A percentile compares a stretch with the other conserved stretches of the same genome.
These are phyloP conservation scores for Blera fallax DNA, from an alignment of 2,888 invertebrate species.

Conservation along the genomic window DNA sequence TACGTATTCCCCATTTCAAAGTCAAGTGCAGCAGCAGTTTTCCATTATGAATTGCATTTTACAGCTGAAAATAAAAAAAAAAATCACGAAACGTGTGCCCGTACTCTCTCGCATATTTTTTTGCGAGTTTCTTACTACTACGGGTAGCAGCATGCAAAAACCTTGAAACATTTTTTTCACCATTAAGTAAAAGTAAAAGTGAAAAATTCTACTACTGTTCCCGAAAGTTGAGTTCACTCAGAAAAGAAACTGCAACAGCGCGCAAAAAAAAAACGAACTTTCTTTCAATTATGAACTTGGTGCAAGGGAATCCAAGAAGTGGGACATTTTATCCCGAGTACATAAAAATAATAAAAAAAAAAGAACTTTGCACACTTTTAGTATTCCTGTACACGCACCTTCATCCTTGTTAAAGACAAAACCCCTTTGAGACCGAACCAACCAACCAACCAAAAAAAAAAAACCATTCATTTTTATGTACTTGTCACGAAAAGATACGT, in stretches of 20 bases:
- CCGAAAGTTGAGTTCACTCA: slow-evolving; percentile 70
- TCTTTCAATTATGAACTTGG: slow-evolving; percentile 72
- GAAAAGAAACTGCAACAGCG: slow-evolving; percentile 60
- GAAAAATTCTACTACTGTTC: slow-evolving; percentile 70
- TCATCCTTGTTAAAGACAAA: slow-evolving; percentile 59
- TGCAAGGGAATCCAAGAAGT: slow-evolving; percentile 65
- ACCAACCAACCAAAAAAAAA: slow-evolving; percentile 13
- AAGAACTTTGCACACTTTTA: slow-evolving; percentile 12
- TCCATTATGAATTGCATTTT: slow-evolving; percentile 72
- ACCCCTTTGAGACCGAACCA: slow-evolving; percentile 47
- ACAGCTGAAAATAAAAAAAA: slow-evolving; percentile 50
- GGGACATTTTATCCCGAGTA: slow-evolving; percentile 62
- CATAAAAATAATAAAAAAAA: slow-evolving; percentile 6
- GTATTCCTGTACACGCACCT: slow-evolving; percentile 63
- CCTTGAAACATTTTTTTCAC: slow-evolving; percentile 71
- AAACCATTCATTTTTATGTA: not conserved
- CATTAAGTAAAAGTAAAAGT: slow-evolving; percentile 73
- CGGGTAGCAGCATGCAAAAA: slow-evolving; percentile 45
- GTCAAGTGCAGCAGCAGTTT: slow-evolving; percentile 70
- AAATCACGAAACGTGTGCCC: slow-evolving; percentile 63
- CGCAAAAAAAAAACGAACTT: slow-evolving; percentile 43
- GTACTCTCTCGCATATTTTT: slow-evolving; percentile 66
- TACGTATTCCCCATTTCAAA: slow-evolving; percentile 57
- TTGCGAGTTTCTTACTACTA: slow-evolving; percentile 64
- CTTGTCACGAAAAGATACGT: slow-evolving; percentile 26